phyloP scores from a whole-genome alignment of 2,113 vertebrate species.

The Cettia cetti region DNA sequence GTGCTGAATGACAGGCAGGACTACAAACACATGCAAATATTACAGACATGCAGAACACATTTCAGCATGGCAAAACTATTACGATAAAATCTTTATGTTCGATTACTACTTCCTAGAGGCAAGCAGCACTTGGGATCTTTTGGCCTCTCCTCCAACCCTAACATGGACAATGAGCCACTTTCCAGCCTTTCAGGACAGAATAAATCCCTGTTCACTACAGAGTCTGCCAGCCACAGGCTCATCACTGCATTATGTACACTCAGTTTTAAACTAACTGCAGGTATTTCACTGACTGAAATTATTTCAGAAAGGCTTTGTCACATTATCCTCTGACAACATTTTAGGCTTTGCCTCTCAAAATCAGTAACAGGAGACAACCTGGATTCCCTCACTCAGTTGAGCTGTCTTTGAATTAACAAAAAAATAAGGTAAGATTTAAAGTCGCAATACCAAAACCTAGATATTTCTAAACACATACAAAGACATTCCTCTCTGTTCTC shows the following conservation, averaged over 20 bases:
- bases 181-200: neutral
- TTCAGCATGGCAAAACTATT: neutral
- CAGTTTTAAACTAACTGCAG: neutral
- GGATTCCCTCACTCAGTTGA: neutral
- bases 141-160: neutral
- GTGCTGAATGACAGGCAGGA: slow-evolving; percentile 89
- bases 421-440: neutral
- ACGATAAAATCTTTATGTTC: neutral
- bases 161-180: neutral
- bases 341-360: neutral
- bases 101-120: neutral
- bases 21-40: slow-evolving; percentile 66
- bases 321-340: neutral
- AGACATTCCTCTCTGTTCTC: neutral
- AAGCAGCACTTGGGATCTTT: neutral
- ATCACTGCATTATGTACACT: fast-evolving
- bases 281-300: neutral
- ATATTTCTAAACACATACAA: neutral
- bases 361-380: neutral
- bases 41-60: neutral
- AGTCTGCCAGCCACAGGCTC: neutral
- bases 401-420: neutral
- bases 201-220: neutral
- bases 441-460: neutral
- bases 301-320: neutral